Evolutionary conservation across 2,888 invertebrate genomes (phyloP).

Genomic region (Andrena fulva): DNA sequence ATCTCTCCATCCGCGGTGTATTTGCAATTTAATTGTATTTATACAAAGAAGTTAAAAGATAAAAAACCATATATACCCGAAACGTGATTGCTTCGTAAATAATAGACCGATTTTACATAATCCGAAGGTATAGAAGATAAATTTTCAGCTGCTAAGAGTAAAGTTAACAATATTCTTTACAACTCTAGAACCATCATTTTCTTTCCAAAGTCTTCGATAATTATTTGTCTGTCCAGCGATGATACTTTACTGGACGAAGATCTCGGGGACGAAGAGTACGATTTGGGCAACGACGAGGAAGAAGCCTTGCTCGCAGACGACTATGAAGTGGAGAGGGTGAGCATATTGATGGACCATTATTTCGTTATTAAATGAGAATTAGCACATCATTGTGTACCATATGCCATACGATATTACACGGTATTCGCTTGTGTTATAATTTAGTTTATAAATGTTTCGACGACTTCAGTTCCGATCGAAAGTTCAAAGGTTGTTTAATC

Average conservation of each 20-base stretch:
- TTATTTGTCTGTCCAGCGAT: constrained; percentile 77
- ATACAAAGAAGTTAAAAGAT: neutral
- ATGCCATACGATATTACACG: neutral
- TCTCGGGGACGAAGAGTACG: constrained; percentile 84
- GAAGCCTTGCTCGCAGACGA: constrained; percentile 85
- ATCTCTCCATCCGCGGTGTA: neutral
- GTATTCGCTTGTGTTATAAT: constrained; percentile 3
- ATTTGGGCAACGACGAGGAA: constrained; percentile 85
- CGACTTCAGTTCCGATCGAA: neutral
- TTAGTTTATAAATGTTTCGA: constrained; percentile 13
- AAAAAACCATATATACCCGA: too few relatives aligned
- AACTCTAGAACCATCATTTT: neutral
- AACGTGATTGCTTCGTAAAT: neutral
- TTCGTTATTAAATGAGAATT: constrained; percentile 60
- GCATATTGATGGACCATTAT: constrained; percentile 73
- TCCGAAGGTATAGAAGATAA: neutral
- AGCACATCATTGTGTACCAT: constrained; percentile 7
- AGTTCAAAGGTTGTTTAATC: constrained; percentile 3
- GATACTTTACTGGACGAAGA: constrained; percentile 84
- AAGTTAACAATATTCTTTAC: neutral
- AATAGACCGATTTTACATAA: neutral
- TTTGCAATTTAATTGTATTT: neutral
- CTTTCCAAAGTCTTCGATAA: neutral
- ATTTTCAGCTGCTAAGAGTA: neutral
- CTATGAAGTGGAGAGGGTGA: constrained; percentile 83